These are phyloP conservation scores for Etheostoma perlongum DNA, from an alignment of 2,797 vertebrate genomes.

Conservation along the genomic window DNA sequence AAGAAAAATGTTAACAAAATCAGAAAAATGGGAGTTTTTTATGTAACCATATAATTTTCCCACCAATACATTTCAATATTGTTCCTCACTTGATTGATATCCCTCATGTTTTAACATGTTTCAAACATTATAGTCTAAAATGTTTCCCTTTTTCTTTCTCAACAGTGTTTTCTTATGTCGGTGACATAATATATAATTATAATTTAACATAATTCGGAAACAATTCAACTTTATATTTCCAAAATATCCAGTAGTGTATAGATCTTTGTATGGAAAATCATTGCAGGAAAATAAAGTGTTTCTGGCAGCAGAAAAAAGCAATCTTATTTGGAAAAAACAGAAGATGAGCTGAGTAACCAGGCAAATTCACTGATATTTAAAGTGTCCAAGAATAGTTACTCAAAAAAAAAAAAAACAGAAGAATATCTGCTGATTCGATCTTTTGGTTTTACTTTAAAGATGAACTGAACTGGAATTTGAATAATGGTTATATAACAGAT, in stretches of 20 bases:
- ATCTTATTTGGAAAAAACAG: not conserved
- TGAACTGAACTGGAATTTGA: too few relatives aligned
- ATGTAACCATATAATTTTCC: not conserved
- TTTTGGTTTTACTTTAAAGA: not conserved
- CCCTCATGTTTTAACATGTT: not conserved
- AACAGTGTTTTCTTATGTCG: not conserved
- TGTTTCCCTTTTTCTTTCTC: not conserved
- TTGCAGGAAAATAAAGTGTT: not conserved
- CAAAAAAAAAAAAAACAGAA: not conserved
- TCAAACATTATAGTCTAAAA: not conserved
- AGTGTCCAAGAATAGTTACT: not conserved
- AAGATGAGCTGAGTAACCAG: not conserved
- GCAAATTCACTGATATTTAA: not conserved
- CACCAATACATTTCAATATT: not conserved
- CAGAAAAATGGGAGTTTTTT: not conserved
- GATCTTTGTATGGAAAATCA: not conserved
- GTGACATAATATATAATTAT: not conserved
- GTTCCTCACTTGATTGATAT: not conserved
- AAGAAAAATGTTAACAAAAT: not conserved
- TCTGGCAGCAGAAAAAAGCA: not conserved
- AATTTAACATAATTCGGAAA: not conserved
- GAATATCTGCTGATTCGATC: not conserved
- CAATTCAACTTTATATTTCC: conserved; percentile 1
- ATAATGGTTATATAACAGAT: too few relatives aligned
- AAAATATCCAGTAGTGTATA: not conserved